Percentiles rank a stretch among this genome's conserved stretches.
Evolutionary conservation across 2,797 vertebrate genomes (phyloP).

Genomic region (Hafferia zeledoni): DNA sequence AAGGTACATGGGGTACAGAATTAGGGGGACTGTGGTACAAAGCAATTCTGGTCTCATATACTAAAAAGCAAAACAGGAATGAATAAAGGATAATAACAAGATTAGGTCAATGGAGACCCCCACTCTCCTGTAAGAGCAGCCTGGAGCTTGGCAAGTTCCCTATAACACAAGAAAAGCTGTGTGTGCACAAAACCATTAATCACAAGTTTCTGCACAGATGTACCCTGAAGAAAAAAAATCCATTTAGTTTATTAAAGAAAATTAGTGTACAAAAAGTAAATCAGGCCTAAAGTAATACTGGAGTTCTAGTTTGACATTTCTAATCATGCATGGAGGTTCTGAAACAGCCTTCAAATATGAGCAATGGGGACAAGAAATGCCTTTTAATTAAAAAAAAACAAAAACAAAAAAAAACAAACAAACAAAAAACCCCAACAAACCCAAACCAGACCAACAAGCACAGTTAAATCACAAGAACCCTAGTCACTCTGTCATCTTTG

Average conservation of each 20-base stretch:
- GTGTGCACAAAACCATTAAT: not conserved
- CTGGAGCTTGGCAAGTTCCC: not conserved
- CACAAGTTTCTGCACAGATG: not conserved
- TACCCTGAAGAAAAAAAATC: not conserved
- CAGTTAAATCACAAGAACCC: not conserved
- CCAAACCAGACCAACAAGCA: not conserved
- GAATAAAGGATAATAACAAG: not conserved
- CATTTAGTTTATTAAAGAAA: not conserved
- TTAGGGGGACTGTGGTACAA: not conserved
- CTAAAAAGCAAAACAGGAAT: not conserved
- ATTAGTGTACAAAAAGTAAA: not conserved
- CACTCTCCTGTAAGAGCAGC: not conserved
- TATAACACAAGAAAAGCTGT: not conserved
- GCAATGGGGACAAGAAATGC: not conserved
- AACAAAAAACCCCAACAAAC: too few relatives aligned
- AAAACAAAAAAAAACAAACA: not conserved
- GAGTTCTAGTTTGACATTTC: not conserved
- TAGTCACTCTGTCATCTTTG: not conserved
- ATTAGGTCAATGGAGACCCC: not conserved
- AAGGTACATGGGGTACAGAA: accelerated
- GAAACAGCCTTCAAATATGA: not conserved
- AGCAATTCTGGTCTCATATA: not conserved
- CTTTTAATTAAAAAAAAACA: not conserved
- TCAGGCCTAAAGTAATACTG: not conserved
- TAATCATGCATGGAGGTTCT: not conserved